phyloP scores from a whole-genome alignment of 2,888 invertebrate species.

The Neuroscelio doddi region DNA sequence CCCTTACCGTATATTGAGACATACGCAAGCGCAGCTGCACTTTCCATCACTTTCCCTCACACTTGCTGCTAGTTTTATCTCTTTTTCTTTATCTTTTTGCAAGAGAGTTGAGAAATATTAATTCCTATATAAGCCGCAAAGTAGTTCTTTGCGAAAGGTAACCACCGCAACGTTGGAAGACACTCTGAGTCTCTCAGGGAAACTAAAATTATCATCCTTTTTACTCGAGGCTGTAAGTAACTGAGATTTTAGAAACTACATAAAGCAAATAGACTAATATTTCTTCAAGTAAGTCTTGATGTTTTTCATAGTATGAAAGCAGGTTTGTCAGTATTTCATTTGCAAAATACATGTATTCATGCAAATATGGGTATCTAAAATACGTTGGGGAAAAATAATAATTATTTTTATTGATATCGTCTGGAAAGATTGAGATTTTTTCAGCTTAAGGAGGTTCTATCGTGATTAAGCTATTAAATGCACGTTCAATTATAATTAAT shows the following conservation, averaged over 20 bases:
- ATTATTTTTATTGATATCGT: no score
- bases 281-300: conserved; percentile 11
- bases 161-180: conserved; percentile 15
- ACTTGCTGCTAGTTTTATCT: conserved; percentile 23
- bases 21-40: background rate
- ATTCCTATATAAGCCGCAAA: conserved; percentile 45
- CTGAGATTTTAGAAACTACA: conserved; percentile 39
- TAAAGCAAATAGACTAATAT: conserved; percentile 29
- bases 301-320: conserved; percentile 23
- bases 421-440: no score
- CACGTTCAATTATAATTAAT: no score
- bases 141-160: conserved; percentile 43
- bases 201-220: conserved; percentile 36
- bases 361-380: no score
- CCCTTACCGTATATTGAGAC: conserved; percentile 28
- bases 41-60: conserved; percentile 10
- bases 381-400: no score
- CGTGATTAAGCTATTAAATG: no score
- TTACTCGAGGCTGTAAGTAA: conserved; percentile 31
- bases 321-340: conserved; percentile 34
- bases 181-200: conserved; percentile 17
- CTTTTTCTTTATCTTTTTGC: conserved; percentile 33
- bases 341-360: conserved; percentile 10
- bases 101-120: conserved; percentile 43
- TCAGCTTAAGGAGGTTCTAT: no score